These are phyloP conservation scores for Halcyon chelicuti DNA, from an alignment of 2,797 vertebrate species.

Conservation along the genomic window DNA sequence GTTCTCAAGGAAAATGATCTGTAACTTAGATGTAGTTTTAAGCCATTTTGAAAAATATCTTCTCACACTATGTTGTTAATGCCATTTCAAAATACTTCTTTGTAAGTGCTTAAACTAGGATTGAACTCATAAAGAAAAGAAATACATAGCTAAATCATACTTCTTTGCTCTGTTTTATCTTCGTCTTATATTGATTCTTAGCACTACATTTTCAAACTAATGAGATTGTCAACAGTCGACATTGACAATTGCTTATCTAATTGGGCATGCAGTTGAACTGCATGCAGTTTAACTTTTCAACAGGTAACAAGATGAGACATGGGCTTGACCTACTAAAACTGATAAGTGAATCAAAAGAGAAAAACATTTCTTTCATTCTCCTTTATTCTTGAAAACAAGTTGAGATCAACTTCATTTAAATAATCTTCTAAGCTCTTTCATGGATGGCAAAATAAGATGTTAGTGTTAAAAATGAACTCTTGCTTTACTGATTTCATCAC, in stretches of 20 bases:
- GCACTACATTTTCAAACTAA: neutral
- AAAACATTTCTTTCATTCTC: neutral
- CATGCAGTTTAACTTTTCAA: slow-evolving; percentile 29
- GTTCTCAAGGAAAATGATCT: slow-evolving; percentile 66
- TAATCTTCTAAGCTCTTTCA: neutral
- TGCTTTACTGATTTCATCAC: neutral
- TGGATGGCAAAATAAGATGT: neutral
- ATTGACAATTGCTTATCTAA: slow-evolving; percentile 36
- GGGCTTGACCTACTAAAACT: neutral
- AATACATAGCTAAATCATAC: neutral
- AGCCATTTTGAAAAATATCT: slow-evolving; percentile 53
- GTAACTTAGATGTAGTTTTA: slow-evolving; percentile 56
- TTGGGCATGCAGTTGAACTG: neutral
- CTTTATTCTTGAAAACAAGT: neutral
- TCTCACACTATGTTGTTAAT: slow-evolving; percentile 28
- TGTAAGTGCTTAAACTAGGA: slow-evolving; percentile 11
- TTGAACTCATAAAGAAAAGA: slow-evolving; percentile 14
- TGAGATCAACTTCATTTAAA: neutral
- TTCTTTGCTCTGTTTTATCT: neutral
- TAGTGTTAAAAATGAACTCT: neutral
- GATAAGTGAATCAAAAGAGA: neutral
- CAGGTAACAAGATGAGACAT: neutral
- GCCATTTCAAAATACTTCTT: slow-evolving; percentile 16
- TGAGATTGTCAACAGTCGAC: neutral
- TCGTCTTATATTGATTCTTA: neutral